phyloP scores from a whole-genome alignment of 2,113 vertebrate genomes.

The Nestor notabilis region DNA sequence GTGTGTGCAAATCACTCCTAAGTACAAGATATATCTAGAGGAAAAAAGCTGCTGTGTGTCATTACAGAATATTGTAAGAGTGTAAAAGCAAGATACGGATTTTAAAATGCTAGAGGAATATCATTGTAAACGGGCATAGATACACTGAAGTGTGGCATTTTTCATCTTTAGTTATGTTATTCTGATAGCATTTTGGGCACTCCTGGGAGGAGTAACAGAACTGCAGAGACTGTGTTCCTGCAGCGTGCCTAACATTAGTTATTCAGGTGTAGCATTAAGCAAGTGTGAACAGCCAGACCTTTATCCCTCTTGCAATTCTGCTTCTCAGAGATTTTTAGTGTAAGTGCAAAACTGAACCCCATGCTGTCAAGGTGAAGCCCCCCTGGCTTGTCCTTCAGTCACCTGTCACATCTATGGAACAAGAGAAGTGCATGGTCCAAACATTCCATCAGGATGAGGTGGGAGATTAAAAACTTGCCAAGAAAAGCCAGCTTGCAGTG shows the following conservation, averaged over 20 bases:
- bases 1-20: background rate
- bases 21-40: background rate
- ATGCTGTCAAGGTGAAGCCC: background rate
- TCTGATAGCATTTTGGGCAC: background rate
- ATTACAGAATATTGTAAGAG: rapidly evolving
- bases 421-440: background rate
- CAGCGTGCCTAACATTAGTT: background rate
- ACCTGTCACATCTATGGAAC: background rate
- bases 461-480: background rate
- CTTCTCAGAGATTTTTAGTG: background rate
- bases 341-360: background rate
- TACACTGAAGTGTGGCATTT: background rate
- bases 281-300: background rate
- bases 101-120: background rate
- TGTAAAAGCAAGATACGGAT: background rate
- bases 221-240: background rate
- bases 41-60: background rate
- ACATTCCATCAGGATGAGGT: background rate
- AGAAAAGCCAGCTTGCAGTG: background rate
- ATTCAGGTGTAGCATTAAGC: background rate
- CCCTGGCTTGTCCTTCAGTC: background rate
- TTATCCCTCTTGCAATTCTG: background rate
- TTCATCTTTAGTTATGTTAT: background rate
- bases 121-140: background rate
- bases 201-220: background rate